Conservation (phyloP, 2,113 vertebrate species). For the Psittacus erithacus region DNA sequence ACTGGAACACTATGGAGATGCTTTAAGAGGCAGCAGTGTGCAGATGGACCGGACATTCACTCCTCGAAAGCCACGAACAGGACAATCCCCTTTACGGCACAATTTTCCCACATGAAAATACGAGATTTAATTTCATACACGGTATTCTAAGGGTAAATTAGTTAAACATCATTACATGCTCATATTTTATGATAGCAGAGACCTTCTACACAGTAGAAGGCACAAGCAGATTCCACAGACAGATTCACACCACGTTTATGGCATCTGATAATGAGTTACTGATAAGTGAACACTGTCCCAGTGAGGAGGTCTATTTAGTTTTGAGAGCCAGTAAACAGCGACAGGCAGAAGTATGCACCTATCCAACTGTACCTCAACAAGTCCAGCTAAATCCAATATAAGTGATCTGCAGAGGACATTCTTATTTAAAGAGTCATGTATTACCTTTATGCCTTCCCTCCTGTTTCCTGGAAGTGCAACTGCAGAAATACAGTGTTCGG, state of each 20-base stretch:
- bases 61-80: fast-evolving
- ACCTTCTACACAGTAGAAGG: background rate
- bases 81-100: background rate
- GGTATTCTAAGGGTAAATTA: background rate
- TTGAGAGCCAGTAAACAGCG: background rate
- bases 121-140: background rate
- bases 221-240: background rate
- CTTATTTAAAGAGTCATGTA: background rate
- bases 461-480: background rate
- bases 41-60: background rate
- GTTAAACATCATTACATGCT: background rate
- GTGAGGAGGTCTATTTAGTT: background rate
- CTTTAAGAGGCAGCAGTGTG: background rate
- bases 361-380: background rate
- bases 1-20: fast-evolving
- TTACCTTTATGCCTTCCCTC: background rate
- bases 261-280: background rate
- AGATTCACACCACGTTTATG: background rate
- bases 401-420: background rate
- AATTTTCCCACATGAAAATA: background rate
- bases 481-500: background rate
- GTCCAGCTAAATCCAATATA: background rate
- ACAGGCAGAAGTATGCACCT: background rate
- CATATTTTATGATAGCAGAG: background rate
- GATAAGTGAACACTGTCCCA: background rate